Evolutionary conservation across 2,888 invertebrate genomes (phyloP).

Genomic region (Chironomus riparius): DNA sequence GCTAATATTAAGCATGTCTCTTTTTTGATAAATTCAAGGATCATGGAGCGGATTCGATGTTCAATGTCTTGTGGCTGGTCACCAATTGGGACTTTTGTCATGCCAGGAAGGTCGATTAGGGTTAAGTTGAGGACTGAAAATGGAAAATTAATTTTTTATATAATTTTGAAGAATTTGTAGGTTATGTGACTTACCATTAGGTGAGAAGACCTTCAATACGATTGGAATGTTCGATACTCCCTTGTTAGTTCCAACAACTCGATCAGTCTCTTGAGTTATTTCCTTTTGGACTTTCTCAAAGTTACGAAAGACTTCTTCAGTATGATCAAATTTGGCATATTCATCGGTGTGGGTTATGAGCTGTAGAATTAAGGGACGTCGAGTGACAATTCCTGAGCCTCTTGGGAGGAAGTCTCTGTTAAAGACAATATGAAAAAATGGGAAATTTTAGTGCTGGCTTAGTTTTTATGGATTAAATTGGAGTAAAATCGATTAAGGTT

Average conservation of each 20-base stretch:
- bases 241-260: slow-evolving; percentile 94
- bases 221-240: slow-evolving; percentile 98
- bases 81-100: slow-evolving; percentile 95
- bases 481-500: no score
- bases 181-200: slow-evolving; percentile 64
- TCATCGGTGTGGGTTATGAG: slow-evolving; percentile 75
- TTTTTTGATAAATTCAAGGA: slow-evolving; percentile 86
- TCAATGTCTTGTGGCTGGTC: slow-evolving; percentile 96
- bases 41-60: slow-evolving; percentile 85
- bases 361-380: slow-evolving; percentile 89
- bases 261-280: slow-evolving; percentile 97
- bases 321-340: slow-evolving; percentile 96
- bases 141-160: background rate
- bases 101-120: slow-evolving; percentile 87
- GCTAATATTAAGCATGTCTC: slow-evolving; percentile 94
- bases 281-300: slow-evolving; percentile 92
- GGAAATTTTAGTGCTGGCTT: no score
- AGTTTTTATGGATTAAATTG: no score
- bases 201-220: slow-evolving; percentile 96
- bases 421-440: no score
- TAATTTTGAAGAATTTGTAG: background rate
- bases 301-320: slow-evolving; percentile 91
- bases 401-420: slow-evolving; percentile 86
- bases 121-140: slow-evolving; percentile 73
- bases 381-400: slow-evolving; percentile 94